A percentile compares a stretch with the other conserved stretches of the same genome.
Conservation (phyloP, 2,888 invertebrate species). For the Abscondita cerata region DNA sequence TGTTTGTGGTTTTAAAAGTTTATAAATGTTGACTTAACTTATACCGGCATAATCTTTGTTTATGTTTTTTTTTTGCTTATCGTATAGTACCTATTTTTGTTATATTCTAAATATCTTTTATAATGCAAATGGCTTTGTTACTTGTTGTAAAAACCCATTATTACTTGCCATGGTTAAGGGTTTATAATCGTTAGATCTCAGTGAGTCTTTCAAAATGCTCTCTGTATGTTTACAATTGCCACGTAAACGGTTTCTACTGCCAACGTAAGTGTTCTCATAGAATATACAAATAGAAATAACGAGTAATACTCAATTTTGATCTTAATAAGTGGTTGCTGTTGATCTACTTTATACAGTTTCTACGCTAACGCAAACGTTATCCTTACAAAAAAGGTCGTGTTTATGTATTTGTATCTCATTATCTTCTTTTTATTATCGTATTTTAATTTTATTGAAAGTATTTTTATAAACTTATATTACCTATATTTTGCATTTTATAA, state of each 20-base stretch:
- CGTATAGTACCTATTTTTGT: constrained; percentile 32
- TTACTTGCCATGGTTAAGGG: constrained; percentile 56
- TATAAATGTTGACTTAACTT: constrained; percentile 27
- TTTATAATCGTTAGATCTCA: constrained; percentile 53
- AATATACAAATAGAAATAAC: constrained; percentile 37
- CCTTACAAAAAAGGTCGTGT: constrained; percentile 31
- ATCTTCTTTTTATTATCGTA: constrained; percentile 55
- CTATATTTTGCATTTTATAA: constrained; percentile 58
- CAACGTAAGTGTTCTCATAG: constrained; percentile 38
- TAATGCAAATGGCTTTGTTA: constrained; percentile 29
- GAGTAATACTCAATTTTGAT: constrained; percentile 36
- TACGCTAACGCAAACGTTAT: constrained; percentile 47
- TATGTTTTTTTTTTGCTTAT: constrained; percentile 35
- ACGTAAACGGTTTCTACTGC: constrained; percentile 35
- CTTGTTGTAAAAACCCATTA: constrained; percentile 42
- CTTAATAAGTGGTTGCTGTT: constrained; percentile 39
- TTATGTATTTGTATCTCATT: constrained; percentile 59
- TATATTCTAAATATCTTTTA: constrained; percentile 29
- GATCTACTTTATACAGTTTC: constrained; percentile 32
- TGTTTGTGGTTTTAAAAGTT: constrained; percentile 30
- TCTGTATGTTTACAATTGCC: constrained; percentile 21
- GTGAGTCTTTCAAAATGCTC: constrained; percentile 29
- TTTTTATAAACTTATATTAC: constrained; percentile 54
- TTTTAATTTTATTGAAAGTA: constrained; percentile 58
- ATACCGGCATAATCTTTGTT: constrained; percentile 26